These are phyloP conservation scores for Cetoscarus ocellatus DNA, from an alignment of 2,797 vertebrate genomes.

Conservation along the genomic window DNA sequence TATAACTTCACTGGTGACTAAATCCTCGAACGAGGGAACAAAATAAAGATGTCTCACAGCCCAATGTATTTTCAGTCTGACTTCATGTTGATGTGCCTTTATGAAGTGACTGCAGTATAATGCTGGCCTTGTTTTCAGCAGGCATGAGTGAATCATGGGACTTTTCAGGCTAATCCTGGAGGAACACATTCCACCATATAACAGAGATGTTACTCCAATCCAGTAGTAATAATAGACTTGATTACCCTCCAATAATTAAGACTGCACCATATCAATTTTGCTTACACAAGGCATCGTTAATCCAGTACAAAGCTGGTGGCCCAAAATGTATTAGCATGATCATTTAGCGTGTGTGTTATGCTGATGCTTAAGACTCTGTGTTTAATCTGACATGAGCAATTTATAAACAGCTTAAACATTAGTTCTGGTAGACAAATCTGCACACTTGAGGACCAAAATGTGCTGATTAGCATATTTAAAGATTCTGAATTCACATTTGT, in stretches of 20 bases:
- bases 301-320: too few species aligned
- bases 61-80: slow-evolving; percentile 2
- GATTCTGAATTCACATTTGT: too few species aligned
- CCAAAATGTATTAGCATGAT: too few species aligned
- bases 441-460: too few species aligned
- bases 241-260: not conserved
- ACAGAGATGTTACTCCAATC: not conserved
- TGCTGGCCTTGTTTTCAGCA: slow-evolving; percentile 27
- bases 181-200: slow-evolving; percentile 5
- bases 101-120: slow-evolving; percentile 25
- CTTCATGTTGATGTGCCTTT: not conserved
- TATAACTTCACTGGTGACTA: too few species aligned
- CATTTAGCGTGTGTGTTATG: too few species aligned
- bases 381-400: not conserved
- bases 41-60: slow-evolving; percentile 4
- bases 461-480: too few species aligned
- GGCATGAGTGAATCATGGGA: slow-evolving; percentile 34
- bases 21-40: not conserved
- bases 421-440: too few species aligned
- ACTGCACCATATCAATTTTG: not conserved
- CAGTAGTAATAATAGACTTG: not conserved
- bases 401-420: not conserved
- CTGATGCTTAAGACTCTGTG: too few species aligned
- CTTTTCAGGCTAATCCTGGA: not conserved
- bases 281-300: not conserved